phyloP scores from a whole-genome alignment of 2,797 vertebrate species.

The Lepus oiostolus region DNA sequence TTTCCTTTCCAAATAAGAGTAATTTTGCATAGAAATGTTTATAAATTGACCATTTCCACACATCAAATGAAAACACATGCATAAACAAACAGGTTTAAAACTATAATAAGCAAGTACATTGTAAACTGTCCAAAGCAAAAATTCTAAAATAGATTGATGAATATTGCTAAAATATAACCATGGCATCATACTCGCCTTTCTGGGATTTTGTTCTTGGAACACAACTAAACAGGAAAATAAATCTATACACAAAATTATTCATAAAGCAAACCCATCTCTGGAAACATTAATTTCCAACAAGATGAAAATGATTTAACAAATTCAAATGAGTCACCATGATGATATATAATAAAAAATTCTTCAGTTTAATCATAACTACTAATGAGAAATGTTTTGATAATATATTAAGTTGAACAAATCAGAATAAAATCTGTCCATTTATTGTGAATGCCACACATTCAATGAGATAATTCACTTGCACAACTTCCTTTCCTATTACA shows the following conservation, averaged over 20 bases:
- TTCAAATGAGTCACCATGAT: slow-evolving; percentile 11
- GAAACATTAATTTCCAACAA: background rate
- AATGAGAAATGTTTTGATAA: background rate
- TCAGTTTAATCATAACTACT: background rate
- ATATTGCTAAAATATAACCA: background rate
- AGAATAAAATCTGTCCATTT: background rate
- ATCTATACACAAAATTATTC: background rate
- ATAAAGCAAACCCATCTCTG: background rate
- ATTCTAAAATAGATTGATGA: background rate
- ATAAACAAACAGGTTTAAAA: background rate
- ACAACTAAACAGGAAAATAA: slow-evolving; percentile 6
- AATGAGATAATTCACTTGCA: background rate
- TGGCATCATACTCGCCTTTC: background rate
- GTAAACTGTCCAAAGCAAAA: slow-evolving; percentile 34
- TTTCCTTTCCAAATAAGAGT: background rate
- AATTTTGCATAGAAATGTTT: background rate
- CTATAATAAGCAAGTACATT: background rate
- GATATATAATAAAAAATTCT: background rate
- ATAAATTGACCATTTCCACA: background rate
- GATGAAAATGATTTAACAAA: background rate
- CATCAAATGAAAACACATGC: background rate
- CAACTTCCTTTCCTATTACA: background rate
- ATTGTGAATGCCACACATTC: background rate
- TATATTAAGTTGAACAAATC: background rate
- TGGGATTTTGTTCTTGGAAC: background rate